Conservation (phyloP, 2,888 invertebrate genomes). For the Caenorhabditis sp. region DNA sequence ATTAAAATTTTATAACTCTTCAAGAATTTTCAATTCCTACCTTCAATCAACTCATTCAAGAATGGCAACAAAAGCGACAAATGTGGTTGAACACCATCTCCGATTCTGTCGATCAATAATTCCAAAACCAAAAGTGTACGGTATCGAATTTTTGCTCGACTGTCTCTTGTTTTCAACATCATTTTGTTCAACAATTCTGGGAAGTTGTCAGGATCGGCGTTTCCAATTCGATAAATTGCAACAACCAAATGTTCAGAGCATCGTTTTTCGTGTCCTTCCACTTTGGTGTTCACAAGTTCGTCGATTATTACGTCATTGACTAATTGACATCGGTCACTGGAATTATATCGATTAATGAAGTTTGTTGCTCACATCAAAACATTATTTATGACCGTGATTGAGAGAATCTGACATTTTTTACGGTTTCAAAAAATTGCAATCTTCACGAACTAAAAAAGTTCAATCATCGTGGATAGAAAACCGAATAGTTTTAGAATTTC, state of each 20-base stretch:
- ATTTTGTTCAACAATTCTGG: slow-evolving; percentile 48
- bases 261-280: slow-evolving; percentile 62
- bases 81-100: slow-evolving; percentile 63
- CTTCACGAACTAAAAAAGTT: too few species aligned
- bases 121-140: slow-evolving; percentile 62
- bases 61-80: slow-evolving; percentile 61
- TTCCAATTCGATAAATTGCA: slow-evolving; percentile 49
- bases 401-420: background rate
- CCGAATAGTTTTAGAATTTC: too few species aligned
- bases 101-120: slow-evolving; percentile 55
- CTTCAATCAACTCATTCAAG: slow-evolving; percentile 63
- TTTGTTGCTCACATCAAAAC: background rate
- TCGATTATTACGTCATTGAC: slow-evolving; percentile 52
- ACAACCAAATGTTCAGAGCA: slow-evolving; percentile 55
- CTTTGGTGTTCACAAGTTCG: slow-evolving; percentile 61
- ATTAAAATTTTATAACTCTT: background rate
- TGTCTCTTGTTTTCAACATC: slow-evolving; percentile 51
- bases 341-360: slow-evolving; percentile 11
- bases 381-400: background rate
- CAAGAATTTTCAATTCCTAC: slow-evolving; percentile 19
- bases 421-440: too few species aligned
- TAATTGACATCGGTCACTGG: slow-evolving; percentile 61
- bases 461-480: too few species aligned
- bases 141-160: slow-evolving; percentile 51
- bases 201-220: slow-evolving; percentile 48